Conservation (phyloP, 2,113 vertebrate species). For the Riparia riparia region DNA sequence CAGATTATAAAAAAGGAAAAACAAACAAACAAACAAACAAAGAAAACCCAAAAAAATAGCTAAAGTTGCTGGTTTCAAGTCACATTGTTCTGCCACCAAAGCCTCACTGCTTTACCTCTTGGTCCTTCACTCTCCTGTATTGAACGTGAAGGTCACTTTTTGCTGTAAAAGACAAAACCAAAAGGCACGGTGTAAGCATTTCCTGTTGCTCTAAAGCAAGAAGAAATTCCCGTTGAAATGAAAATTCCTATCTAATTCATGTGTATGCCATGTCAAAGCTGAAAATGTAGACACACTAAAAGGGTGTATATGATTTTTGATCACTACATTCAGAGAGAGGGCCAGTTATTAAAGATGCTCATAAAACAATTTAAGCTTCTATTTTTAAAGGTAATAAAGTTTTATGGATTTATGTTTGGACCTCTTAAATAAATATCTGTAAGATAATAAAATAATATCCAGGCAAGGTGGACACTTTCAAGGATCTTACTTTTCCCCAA, state of each 20-base stretch:
- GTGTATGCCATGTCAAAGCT: not conserved
- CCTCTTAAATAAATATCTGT: not conserved
- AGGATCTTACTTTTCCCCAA: not conserved
- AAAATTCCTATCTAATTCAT: not conserved
- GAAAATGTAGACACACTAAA: not conserved
- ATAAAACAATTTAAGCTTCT: not conserved
- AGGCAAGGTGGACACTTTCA: not conserved
- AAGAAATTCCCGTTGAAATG: not conserved
- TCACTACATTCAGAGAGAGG: not conserved
- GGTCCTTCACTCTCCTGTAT: not conserved
- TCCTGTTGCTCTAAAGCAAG: not conserved
- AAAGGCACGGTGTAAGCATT: not conserved
- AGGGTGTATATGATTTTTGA: not conserved
- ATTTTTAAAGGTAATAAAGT: not conserved
- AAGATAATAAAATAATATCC: not conserved
- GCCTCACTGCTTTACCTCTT: not conserved
- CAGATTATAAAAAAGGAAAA: not conserved
- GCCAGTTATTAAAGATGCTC: not conserved
- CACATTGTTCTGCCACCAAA: not conserved
- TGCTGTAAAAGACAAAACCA: not conserved
- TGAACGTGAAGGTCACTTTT: not conserved
- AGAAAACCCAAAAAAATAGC: not conserved
- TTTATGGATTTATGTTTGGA: not conserved
- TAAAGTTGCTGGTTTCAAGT: not conserved
- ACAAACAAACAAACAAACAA: no score